Evolutionary conservation across 2,888 invertebrate species (phyloP), one percentile per base, ranked within the genome.

Genomic region (Cecidostiba fungosa): DNA sequence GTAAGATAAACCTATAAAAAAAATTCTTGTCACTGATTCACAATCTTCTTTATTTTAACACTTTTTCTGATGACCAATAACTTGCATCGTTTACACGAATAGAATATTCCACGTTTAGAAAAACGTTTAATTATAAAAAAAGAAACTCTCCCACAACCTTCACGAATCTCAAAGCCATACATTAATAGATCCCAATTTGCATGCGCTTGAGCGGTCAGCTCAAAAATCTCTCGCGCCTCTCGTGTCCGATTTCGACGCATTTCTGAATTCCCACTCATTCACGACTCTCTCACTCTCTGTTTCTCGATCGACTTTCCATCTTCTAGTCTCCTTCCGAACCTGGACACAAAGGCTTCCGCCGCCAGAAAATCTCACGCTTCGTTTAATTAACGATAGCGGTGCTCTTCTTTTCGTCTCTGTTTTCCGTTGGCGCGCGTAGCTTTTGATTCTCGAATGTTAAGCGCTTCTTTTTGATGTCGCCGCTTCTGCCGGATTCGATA

Each of bases 361-460:
- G 90, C 89, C 89, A 89, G 91, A 90, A 91, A 91, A 92, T 92
- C 92, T 92, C 91, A 92, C 92, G 92, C 92, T 92, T 92, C 89
- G 91, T 91, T 92, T 92, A 91, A 92, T 92, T 92, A 92, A 93
- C 91, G 91, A 92, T 91, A 90, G 59, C 88, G 87, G 89, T 85
- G 59, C 66, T 82, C 73, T 84, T 88, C 89, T 88, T 88, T 77
- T 83, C 79, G 78, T 88, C 89, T 88, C 88, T 85, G 88, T 89
- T 88, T 89, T 86, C 87, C 85, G 74, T 74, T 76, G 86, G 80
- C 86, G 77, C 47, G 50, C 19, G 54, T 36, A 3, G 19, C 29
- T 50, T 59, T 23, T 59, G 54, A 59, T 23, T 59, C 23, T 59
- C 54, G n/a, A 59, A 59, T 23, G 54, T n/a, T 59, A 8, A 19